These are phyloP conservation scores for Nyctalus aviator DNA, from an alignment of 2,797 vertebrate species.

Conservation along the genomic window DNA sequence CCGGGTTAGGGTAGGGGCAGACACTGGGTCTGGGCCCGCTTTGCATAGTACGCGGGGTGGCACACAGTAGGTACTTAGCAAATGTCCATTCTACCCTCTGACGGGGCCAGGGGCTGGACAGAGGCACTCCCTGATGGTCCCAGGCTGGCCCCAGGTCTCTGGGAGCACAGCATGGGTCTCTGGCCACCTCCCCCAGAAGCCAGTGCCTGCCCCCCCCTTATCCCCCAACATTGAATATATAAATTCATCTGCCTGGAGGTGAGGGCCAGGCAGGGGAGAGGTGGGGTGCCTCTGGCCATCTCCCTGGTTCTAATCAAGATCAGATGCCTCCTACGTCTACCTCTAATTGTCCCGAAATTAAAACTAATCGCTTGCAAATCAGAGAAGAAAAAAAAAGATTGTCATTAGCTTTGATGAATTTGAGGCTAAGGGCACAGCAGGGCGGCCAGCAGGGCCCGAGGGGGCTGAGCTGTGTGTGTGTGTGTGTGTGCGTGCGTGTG, in stretches of 20 bases:
- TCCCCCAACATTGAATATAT: background rate
- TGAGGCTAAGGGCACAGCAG: conserved; percentile 36
- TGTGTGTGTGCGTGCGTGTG: fast-evolving
- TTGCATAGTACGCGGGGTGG: background rate
- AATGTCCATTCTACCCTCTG: background rate
- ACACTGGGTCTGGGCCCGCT: background rate
- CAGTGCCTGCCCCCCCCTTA: background rate
- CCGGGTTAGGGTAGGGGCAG: too few species aligned
- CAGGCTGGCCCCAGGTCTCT: background rate
- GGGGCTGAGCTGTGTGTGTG: background rate
- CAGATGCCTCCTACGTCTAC: conserved; percentile 75
- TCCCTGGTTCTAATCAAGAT: conserved; percentile 76
- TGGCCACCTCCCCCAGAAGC: background rate
- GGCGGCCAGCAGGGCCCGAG: background rate
- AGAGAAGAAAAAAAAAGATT: conserved; percentile 51
- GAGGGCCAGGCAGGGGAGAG: background rate
- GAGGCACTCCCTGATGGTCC: background rate
- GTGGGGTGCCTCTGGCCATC: conserved; percentile 18
- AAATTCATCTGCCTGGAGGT: background rate
- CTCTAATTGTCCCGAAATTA: conserved; percentile 80
- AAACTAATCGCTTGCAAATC: conserved; percentile 80
- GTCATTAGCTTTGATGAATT: conserved; percentile 71
- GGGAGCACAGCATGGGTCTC: background rate
- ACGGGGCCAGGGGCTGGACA: background rate
- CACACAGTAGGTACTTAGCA: background rate